Conservation (phyloP, 2,113 vertebrate genomes). For the Hypomesus transpacificus region DNA sequence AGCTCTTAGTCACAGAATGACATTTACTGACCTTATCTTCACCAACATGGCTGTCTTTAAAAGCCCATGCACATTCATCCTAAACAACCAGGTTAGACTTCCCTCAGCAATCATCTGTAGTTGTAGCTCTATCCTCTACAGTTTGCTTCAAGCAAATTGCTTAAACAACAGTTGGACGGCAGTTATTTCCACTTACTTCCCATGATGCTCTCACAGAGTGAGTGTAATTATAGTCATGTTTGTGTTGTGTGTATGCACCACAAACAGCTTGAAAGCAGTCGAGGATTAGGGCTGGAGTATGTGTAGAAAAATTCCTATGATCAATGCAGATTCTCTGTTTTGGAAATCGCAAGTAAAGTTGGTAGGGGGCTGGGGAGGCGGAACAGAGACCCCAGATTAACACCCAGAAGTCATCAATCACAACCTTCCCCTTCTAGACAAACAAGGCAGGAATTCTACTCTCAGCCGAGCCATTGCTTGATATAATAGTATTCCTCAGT, state of each 20-base stretch:
- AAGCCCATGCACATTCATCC: background rate
- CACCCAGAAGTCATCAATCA: conserved; percentile 15
- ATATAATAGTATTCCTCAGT: background rate
- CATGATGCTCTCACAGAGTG: background rate
- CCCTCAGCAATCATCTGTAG: background rate
- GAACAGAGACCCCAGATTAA: background rate
- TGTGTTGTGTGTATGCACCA: background rate
- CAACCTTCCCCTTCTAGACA: conserved; percentile 1
- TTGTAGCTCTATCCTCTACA: background rate
- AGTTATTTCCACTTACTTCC: background rate
- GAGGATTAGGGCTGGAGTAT: conserved; percentile 2
- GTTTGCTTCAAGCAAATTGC: background rate
- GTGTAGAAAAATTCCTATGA: conserved; percentile 20
- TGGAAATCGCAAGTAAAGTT: background rate
- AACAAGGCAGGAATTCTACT: conserved; percentile 6
- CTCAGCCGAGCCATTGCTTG: background rate
- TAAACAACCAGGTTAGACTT: background rate
- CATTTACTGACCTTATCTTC: background rate
- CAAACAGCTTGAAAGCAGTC: background rate
- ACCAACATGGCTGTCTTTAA: background rate
- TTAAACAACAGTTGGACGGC: background rate
- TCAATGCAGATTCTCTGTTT: background rate
- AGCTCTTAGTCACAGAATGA: background rate
- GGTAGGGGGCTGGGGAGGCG: background rate
- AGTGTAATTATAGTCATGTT: background rate